Evolutionary conservation across 2,113 vertebrate species (phyloP), one percentile per base, ranked within the genome.

Genomic region (Clarias gariepinus): DNA sequence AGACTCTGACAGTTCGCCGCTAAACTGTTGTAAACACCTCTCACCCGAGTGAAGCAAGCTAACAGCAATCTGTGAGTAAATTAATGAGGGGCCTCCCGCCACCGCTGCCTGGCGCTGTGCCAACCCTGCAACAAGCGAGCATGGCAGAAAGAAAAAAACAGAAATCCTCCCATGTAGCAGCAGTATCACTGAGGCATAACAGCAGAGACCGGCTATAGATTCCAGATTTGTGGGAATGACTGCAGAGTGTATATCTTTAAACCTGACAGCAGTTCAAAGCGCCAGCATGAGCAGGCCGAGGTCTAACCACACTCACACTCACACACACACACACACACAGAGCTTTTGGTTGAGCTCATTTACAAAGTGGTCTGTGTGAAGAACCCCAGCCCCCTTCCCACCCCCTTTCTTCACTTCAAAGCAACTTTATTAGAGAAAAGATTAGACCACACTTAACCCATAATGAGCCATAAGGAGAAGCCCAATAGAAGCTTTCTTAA

Each of bases 401-500:
- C 91, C 90, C 86, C 86, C 86, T 91, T 96, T 94, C 95, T 94
- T 94, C 93, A 96, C 96, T 97, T 98, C 96, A 98, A 97, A 98
- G 96, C 94, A 95, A 94, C 95, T 94, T 95, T 96, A 96, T 96
- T 95, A 96, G 95, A 91, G 92, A 93, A 92, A 94, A 94, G 95
- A 96, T 98, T 96, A 96, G 94, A 93, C 91, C 95, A 92, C 95
- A 93, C 95, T 97, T 97, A 96, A 97, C 95, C 95, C 95, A 92
- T 93, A 96, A 96, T 95, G 94, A 96, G 88, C 91, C 87, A 87
- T 92, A 87, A 60, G 87, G 89, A 91, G 91, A 84, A 89, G 85
- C 87, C 84, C 88, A 82, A 86, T 85, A 89, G 87, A 90, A 88
- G 84, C 83, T 80, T 91, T 90, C 84, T 89, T 63, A 79, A 87